A percentile compares a stretch with the other conserved stretches of the same genome.
These are phyloP conservation scores for Rugalucina vietnamica DNA, from an alignment of 2,888 invertebrate genomes.

Conservation along the genomic window DNA sequence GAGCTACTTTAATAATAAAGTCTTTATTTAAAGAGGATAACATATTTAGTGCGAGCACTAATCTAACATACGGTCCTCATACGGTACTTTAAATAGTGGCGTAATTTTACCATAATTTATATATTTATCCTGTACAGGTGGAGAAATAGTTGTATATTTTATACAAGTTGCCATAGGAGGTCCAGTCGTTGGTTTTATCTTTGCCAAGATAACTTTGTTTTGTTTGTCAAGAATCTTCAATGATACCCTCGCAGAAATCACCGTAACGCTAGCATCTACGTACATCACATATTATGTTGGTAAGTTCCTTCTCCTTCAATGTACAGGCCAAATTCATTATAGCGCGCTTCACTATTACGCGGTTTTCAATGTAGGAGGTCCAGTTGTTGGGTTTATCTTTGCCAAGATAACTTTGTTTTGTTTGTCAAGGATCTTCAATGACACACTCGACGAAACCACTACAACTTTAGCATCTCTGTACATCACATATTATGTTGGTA, in stretches of 20 bases:
- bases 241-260: conserved; percentile 84
- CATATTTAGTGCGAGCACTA: too few species aligned
- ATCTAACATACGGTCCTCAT: too few species aligned
- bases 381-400: conserved; percentile 83
- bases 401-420: conserved; percentile 82
- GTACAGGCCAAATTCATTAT: too few species aligned
- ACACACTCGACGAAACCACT: conserved; percentile 84
- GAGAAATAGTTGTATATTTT: conserved; percentile 75
- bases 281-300: conserved; percentile 84
- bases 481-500: conserved; percentile 84
- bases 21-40: too few species aligned
- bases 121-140: conserved; percentile 62
- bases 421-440: conserved; percentile 83
- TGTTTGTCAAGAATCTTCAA: conserved; percentile 84
- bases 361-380: too few species aligned
- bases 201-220: conserved; percentile 82
- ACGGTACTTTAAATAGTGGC: too few species aligned
- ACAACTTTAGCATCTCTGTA: conserved; percentile 84
- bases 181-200: conserved; percentile 82
- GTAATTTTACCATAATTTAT: too few species aligned
- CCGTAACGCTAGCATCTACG: conserved; percentile 84
- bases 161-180: conserved; percentile 81
- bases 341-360: too few species aligned
- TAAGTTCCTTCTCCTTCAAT: too few species aligned
- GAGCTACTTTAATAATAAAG: too few species aligned